Evolutionary conservation across 2,797 vertebrate genomes (phyloP).

Genomic region (Myripristis jacobus): DNA sequence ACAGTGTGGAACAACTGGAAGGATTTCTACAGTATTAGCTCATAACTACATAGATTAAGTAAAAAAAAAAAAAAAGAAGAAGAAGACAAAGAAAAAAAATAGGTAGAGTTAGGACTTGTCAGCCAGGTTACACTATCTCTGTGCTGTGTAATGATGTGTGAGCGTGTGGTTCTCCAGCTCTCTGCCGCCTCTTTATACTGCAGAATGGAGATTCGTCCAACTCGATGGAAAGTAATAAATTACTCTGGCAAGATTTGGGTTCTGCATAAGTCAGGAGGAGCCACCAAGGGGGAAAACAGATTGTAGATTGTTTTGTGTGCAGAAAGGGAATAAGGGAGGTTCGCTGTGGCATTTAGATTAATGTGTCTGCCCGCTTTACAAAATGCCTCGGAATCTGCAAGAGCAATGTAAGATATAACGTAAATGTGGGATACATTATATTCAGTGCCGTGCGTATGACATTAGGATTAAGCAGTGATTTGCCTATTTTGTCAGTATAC

Average conservation of each 20-base stretch:
- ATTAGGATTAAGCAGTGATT: slow-evolving; percentile 56
- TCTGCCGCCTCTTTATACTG: slow-evolving; percentile 46
- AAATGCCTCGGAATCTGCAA: slow-evolving; percentile 74
- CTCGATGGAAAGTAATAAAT: slow-evolving; percentile 76
- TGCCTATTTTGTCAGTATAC: slow-evolving; percentile 48
- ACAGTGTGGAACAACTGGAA: slow-evolving; percentile 10
- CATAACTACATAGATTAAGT: slow-evolving; percentile 30
- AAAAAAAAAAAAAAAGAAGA: too few relatives aligned
- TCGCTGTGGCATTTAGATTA: slow-evolving; percentile 74
- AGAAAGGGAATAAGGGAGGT: slow-evolving; percentile 51
- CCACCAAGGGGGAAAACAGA: slow-evolving; percentile 73
- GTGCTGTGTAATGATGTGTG: slow-evolving; percentile 53
- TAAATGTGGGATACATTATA: slow-evolving; percentile 61
- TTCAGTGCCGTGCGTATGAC: slow-evolving; percentile 18
- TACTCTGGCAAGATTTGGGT: slow-evolving; percentile 71
- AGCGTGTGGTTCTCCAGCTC: slow-evolving; percentile 32
- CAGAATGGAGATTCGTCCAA: slow-evolving; percentile 55
- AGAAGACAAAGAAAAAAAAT: not conserved
- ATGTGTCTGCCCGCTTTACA: slow-evolving; percentile 67
- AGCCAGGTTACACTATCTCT: slow-evolving; percentile 56
- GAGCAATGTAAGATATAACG: slow-evolving; percentile 61
- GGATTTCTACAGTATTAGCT: slow-evolving; percentile 44
- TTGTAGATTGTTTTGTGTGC: slow-evolving; percentile 77
- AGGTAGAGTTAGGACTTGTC: slow-evolving; percentile 50
- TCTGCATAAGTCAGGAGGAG: slow-evolving; percentile 78